Base-by-base conservation (phyloP, 2,113 vertebrate species). In the Rhea pennata region DNA sequence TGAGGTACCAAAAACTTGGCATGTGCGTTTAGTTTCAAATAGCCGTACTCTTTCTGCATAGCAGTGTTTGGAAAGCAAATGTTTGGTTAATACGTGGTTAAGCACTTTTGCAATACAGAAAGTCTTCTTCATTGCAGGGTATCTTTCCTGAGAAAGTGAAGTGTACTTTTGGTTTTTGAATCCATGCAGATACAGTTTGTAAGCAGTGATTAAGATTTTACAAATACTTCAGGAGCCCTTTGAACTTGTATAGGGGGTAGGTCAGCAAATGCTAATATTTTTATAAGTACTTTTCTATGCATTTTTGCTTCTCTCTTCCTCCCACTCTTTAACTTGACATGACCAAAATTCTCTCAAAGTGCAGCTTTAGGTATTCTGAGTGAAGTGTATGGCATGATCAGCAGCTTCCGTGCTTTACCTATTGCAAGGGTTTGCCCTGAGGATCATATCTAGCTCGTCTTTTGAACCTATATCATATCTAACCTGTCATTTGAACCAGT, bases 31-130 rank as follows among this genome's bases (percentile, higher is more conserved):
- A 84, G 71, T 92, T 93, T 91, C 89, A 96, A 92, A 95, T 95
- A 88, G 50, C 84, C 69, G 61, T 53, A n/a, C 7, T 9, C 62
- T 64, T 51, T 94, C 74, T 94, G 40, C 85, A 56, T 21, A 84
- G 85, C 8, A 48, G 65, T 87, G 56, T 96, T 97, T 97, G 93
- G 69, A 97, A 94, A 96, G 95, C 81, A 97, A 96, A 97, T 90
- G 75, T 97, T 97, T 93, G 90, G 90, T 96, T 96, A 96, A 87
- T 94, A 92, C 0, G 62, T 92, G 95, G 93, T 95, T 96, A 94
- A 96, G 86, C 87, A 87, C 87, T 95, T 95, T 48, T 93, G 90
- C 95, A 94, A 79, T 82, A 87, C 73, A 86, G 87, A 75, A 80
- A 77, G 50, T 81, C 70, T 89, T 96, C 72, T 95, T 93, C 81